These are phyloP conservation scores for Riptortus pedestris DNA, from an alignment of 1,140 invertebrate species.

Conservation along the genomic window DNA sequence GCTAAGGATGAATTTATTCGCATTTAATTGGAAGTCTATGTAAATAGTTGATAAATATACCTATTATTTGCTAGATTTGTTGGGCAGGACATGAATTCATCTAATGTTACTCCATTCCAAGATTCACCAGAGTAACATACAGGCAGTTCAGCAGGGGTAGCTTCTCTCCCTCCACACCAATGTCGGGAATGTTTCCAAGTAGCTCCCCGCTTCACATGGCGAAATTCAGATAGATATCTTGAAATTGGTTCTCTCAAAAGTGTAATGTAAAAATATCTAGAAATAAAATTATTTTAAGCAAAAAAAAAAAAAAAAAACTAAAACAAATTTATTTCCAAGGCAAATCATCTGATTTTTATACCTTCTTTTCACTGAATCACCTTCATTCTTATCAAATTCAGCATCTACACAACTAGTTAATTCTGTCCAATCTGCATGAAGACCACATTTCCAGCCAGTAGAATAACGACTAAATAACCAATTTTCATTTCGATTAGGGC, in stretches of 20 bases:
- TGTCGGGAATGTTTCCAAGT: conserved; percentile 85
- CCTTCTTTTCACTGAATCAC: conserved; percentile 60
- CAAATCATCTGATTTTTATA: conserved; percentile 28
- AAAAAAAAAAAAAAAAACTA: neutral
- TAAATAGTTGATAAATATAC: conserved; percentile 21
- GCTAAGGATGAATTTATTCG: neutral
- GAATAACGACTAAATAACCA: conserved; percentile 98
- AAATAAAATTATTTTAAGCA: conserved; percentile 11
- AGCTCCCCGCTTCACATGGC: conserved; percentile 90
- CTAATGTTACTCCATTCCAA: conserved; percentile 57
- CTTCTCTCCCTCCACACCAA: conserved; percentile 73
- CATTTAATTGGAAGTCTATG: neutral
- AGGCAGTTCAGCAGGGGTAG: conserved; percentile 63
- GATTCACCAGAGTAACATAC: conserved; percentile 60
- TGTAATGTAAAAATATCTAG: conserved; percentile 90
- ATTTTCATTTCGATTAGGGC: conserved; percentile 77
- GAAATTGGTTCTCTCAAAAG: conserved; percentile 82
- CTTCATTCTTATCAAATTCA: conserved; percentile 77
- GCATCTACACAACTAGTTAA: conserved; percentile 79
- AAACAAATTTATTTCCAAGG: conserved; percentile 4
- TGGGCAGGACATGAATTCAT: conserved; percentile 80
- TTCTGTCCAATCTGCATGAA: conserved; percentile 98
- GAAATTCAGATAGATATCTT: conserved; percentile 86
- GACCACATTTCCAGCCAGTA: conserved; percentile 96
- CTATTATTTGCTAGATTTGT: conserved; percentile 86